Percentiles rank a stretch among this genome's conserved stretches.
These are phyloP conservation scores for Campylorhamphus procurvoides DNA, from an alignment of 2,113 vertebrate species.

Conservation along the genomic window DNA sequence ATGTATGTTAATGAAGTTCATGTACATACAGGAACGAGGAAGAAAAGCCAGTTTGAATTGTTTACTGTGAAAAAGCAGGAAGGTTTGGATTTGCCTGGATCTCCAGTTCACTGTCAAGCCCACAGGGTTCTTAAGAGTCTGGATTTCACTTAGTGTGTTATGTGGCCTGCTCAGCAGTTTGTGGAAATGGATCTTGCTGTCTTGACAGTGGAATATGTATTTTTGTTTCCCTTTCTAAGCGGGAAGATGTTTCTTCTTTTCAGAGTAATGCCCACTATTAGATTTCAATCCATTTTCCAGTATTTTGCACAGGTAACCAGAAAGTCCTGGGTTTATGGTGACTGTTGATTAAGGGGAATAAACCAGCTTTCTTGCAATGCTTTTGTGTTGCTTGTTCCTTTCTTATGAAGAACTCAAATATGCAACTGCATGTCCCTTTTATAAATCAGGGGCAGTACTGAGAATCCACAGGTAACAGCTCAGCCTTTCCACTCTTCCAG, in stretches of 20 bases:
- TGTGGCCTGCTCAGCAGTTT: slow-evolving; percentile 55
- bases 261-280: neutral
- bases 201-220: neutral
- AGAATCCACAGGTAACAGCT: neutral
- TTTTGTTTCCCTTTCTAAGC: slow-evolving; percentile 23
- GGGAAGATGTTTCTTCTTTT: slow-evolving; percentile 8
- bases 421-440: neutral
- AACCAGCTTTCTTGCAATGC: neutral
- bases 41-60: slow-evolving; percentile 22
- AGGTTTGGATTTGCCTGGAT: slow-evolving; percentile 46
- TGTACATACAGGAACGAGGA: slow-evolving; percentile 16
- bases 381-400: neutral
- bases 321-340: neutral
- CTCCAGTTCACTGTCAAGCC: neutral
- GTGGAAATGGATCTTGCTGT: slow-evolving; percentile 31
- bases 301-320: neutral
- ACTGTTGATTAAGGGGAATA: neutral
- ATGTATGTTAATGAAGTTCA: slow-evolving; percentile 66
- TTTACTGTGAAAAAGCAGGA: slow-evolving; percentile 41
- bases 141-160: slow-evolving; percentile 62
- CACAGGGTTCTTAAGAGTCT: slow-evolving; percentile 23
- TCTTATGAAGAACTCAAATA: neutral
- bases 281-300: neutral
- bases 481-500: neutral
- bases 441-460: neutral